These are phyloP conservation scores for Poecilobothrus nobilitatus DNA, from an alignment of 2,888 invertebrate genomes.

Conservation along the genomic window DNA sequence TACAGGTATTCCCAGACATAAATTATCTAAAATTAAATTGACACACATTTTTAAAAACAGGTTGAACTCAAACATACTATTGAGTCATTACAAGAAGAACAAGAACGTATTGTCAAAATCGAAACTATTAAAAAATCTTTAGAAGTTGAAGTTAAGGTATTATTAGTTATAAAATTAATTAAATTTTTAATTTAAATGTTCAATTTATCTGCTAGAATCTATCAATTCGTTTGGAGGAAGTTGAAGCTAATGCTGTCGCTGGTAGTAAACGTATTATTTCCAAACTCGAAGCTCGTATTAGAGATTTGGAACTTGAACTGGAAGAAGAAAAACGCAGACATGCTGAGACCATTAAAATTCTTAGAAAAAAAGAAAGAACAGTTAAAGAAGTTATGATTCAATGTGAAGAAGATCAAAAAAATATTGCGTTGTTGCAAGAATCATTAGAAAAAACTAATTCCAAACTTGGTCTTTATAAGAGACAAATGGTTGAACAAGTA, in stretches of 20 bases:
- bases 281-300: conserved; percentile 91
- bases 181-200: background rate
- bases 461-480: conserved; percentile 90
- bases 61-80: conserved; percentile 90
- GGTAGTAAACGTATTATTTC: conserved; percentile 95
- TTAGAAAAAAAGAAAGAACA: conserved; percentile 95
- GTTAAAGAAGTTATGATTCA: conserved; percentile 93
- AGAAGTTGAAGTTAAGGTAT: conserved; percentile 89
- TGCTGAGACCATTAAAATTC: conserved; percentile 92
- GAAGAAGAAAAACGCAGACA: conserved; percentile 97
- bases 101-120: conserved; percentile 93
- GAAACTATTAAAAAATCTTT: conserved; percentile 96
- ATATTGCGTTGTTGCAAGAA: conserved; percentile 85
- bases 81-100: conserved; percentile 89
- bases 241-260: conserved; percentile 93
- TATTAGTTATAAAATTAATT: background rate
- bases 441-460: conserved; percentile 75
- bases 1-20: conserved; percentile 48
- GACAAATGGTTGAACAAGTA: conserved; percentile 88
- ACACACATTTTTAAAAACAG: conserved; percentile 37
- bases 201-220: conserved; percentile 53
- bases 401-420: conserved; percentile 95
- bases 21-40: background rate
- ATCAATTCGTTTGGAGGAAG: conserved; percentile 87
- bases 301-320: conserved; percentile 87